These are phyloP conservation scores for Anagrus nilaparvatae DNA, from an alignment of 1,140 invertebrate genomes.

Conservation along the genomic window DNA sequence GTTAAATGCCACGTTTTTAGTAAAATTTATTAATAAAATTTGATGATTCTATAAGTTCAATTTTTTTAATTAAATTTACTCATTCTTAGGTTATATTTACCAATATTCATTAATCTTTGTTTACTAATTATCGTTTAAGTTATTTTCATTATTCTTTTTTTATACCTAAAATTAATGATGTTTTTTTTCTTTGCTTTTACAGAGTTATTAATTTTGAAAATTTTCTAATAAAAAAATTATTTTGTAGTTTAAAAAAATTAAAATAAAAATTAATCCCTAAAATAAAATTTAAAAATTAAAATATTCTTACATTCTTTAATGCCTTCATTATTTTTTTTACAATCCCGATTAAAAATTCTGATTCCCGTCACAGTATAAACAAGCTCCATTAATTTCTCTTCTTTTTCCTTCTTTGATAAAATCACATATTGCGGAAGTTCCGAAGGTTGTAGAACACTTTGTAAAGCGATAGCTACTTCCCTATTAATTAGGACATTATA, in stretches of 20 bases:
- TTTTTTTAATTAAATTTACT: too few relatives aligned
- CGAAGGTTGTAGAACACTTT: constrained; percentile 60
- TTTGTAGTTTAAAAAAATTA: constrained; percentile 2
- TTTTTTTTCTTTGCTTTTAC: too few relatives aligned
- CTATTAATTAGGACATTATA: constrained; percentile 15
- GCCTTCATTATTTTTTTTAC: constrained; percentile 51
- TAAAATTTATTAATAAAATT: too few relatives aligned
- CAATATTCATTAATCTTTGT: too few relatives aligned
- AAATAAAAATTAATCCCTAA: background rate
- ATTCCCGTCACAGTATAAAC: constrained; percentile 52
- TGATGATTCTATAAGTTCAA: too few relatives aligned
- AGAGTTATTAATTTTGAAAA: too few relatives aligned
- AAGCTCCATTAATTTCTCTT: constrained; percentile 45
- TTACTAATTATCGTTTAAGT: too few relatives aligned
- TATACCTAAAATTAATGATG: too few relatives aligned
- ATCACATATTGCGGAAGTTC: constrained; percentile 56
- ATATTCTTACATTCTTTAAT: constrained; percentile 52
- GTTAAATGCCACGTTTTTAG: too few relatives aligned
- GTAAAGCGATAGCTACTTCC: constrained; percentile 54
- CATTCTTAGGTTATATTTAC: too few relatives aligned
- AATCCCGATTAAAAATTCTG: constrained; percentile 56
- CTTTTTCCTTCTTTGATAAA: constrained; percentile 43
- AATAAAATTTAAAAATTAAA: background rate
- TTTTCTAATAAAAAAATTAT: too few relatives aligned
- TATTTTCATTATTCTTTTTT: too few relatives aligned